Conservation (phyloP, 2,797 vertebrate species). For the Enteromius mattozi region DNA sequence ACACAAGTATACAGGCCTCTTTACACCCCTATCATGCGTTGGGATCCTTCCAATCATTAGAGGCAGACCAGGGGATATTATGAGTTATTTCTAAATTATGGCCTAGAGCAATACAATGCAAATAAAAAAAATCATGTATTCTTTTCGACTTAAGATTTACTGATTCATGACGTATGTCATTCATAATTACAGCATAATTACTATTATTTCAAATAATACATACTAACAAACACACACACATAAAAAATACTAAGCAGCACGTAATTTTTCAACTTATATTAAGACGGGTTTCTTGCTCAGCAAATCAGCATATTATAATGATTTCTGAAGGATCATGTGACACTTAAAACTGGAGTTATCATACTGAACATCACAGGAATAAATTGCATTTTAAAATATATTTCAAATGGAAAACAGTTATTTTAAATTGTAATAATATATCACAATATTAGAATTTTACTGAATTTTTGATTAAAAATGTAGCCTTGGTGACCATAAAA, state of each 20-base stretch:
- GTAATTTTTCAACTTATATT: not conserved
- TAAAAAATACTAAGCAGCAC: not conserved
- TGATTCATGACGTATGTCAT: not conserved
- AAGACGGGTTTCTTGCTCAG: not conserved
- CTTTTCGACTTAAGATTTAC: not conserved
- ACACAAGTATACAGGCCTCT: conserved; percentile 14
- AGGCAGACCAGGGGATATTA: not conserved
- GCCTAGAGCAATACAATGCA: not conserved
- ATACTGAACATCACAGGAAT: not conserved
- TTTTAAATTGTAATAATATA: not conserved
- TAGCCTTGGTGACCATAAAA: not conserved
- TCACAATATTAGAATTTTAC: not conserved
- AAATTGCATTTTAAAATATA: not conserved
- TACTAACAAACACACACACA: not conserved
- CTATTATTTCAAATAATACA: not conserved
- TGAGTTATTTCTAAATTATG: not conserved
- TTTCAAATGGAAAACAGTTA: not conserved
- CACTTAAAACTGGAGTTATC: not conserved
- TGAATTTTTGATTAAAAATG: not conserved
- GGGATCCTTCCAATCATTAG: not conserved
- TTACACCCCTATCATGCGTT: conserved; percentile 6
- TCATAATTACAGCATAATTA: not conserved
- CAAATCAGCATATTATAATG: not conserved
- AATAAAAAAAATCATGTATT: not conserved
- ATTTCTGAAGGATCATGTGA: not conserved